phyloP scores from a whole-genome alignment of 2,888 invertebrate species.

The Pheosia tremula region DNA sequence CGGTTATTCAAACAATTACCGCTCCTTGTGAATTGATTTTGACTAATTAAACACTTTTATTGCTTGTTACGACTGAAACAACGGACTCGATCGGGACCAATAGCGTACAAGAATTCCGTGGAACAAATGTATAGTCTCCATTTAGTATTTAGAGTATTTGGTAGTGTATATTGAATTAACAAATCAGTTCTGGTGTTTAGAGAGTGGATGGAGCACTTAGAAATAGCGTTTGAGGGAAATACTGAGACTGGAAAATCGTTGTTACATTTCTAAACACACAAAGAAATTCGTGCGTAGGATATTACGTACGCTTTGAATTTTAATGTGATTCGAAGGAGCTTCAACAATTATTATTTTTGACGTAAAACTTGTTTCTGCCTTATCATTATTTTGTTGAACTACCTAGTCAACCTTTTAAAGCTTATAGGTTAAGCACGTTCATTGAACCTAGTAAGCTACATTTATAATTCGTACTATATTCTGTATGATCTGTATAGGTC shows the following conservation, averaged over 20 bases:
- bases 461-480: too few relatives aligned
- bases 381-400: too few relatives aligned
- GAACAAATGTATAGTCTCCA: slow-evolving; percentile 32
- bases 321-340: neutral
- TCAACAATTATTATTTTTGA: too few relatives aligned
- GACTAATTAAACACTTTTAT: slow-evolving; percentile 65
- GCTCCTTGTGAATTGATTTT: slow-evolving; percentile 61
- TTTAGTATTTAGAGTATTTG: slow-evolving; percentile 12
- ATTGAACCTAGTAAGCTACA: too few relatives aligned
- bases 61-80: slow-evolving; percentile 41
- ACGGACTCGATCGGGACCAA: slow-evolving; percentile 16
- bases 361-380: too few relatives aligned
- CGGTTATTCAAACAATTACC: slow-evolving; percentile 59
- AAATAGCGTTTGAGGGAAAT: neutral
- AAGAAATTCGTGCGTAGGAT: neutral
- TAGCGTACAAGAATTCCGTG: slow-evolving; percentile 12
- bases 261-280: neutral
- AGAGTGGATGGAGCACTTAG: neutral
- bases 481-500: too few relatives aligned
- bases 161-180: slow-evolving; percentile 11
- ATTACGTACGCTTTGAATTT: neutral
- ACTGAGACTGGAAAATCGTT: neutral
- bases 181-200: neutral
- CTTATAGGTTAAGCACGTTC: too few relatives aligned
- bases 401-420: too few relatives aligned